Percentiles rank a stretch among this genome's conserved stretches.
phyloP scores from a whole-genome alignment of 2,113 vertebrate species.

The Tyrannus savana region DNA sequence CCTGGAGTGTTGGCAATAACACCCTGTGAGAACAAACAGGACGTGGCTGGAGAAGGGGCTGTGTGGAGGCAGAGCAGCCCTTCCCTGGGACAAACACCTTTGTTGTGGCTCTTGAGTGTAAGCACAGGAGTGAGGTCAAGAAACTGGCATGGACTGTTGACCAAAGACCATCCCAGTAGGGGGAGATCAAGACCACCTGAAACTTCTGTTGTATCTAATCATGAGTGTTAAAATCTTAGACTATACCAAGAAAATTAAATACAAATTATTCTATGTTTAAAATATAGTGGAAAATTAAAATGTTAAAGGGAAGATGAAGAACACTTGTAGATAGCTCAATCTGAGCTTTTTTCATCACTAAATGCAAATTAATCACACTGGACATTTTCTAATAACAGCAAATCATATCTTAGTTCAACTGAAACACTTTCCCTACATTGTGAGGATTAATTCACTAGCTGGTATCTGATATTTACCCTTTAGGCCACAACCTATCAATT shows the following conservation, averaged over 20 bases:
- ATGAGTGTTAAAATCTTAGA: neutral
- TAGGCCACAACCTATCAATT: neutral
- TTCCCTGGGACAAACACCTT: neutral
- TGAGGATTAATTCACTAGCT: neutral
- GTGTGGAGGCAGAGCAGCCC: neutral
- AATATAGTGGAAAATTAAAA: neutral
- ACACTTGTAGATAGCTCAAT: neutral
- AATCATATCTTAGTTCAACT: neutral
- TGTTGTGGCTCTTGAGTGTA: neutral
- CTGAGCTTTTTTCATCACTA: neutral
- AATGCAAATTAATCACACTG: neutral
- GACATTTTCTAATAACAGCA: neutral
- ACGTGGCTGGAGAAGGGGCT: neutral
- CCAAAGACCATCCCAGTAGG: neutral
- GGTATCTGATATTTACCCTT: conserved; percentile 6
- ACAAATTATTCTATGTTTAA: neutral
- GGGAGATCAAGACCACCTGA: neutral
- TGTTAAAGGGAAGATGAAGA: neutral
- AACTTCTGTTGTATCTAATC: neutral
- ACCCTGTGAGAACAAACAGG: neutral
- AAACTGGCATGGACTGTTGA: neutral
- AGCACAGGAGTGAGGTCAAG: neutral
- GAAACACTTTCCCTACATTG: neutral
- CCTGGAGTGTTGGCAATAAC: neutral
- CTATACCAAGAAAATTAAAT: neutral